These are phyloP conservation scores for Zoanthus sociatus DNA, from an alignment of 92 coral and sea anemone genomes.

Conservation along the genomic window DNA sequence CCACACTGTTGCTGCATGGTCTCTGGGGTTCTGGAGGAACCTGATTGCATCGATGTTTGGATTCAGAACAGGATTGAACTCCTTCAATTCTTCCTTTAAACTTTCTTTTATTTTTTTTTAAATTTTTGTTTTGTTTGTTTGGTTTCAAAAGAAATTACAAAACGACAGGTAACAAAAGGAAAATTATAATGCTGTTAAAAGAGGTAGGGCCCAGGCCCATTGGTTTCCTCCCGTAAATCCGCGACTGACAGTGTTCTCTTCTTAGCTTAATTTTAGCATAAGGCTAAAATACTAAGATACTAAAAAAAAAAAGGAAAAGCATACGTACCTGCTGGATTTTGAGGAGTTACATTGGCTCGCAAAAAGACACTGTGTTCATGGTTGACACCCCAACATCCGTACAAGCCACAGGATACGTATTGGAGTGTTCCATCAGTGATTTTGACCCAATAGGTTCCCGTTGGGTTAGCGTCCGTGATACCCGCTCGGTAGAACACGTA, in stretches of 20 bases:
- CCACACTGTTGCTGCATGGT: too few relatives aligned
- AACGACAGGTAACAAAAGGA: too few relatives aligned
- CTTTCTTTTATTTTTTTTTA: too few relatives aligned
- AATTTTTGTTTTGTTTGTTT: too few relatives aligned
- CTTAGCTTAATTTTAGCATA: neutral
- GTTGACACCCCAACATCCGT: slow-evolving; percentile 43
- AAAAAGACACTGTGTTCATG: neutral
- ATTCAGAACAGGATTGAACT: too few relatives aligned
- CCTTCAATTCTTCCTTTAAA: too few relatives aligned
- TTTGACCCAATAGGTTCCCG: neutral
- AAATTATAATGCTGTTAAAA: too few relatives aligned
- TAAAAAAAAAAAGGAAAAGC: neutral
- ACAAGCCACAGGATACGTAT: slow-evolving; percentile 25
- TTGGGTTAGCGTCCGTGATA: slow-evolving; percentile 7
- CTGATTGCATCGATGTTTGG: too few relatives aligned
- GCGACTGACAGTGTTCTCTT: neutral
- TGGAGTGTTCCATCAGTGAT: neutral
- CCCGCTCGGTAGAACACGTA: slow-evolving; percentile 11
- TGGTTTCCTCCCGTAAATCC: too few relatives aligned
- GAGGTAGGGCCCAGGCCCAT: too few relatives aligned
- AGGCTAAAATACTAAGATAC: neutral
- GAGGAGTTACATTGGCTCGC: slow-evolving; percentile 3
- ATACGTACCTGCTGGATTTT: neutral
- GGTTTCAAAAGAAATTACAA: too few relatives aligned
- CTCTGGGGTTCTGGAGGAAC: too few relatives aligned